phyloP scores from a whole-genome alignment of 2,888 invertebrate species.

The Drosophila lutescens region DNA sequence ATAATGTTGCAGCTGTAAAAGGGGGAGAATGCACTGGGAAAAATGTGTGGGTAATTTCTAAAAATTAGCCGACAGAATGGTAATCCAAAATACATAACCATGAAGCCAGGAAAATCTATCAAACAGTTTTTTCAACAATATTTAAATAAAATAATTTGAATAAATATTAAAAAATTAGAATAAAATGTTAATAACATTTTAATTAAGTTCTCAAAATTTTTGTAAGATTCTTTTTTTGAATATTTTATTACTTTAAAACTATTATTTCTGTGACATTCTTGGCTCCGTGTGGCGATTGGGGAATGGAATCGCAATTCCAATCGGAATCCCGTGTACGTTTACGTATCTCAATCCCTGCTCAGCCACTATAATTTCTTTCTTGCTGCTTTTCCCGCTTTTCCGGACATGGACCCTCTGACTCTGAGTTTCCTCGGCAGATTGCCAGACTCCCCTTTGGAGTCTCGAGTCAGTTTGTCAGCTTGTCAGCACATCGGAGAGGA shows the following conservation, averaged over 20 bases:
- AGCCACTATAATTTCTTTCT: conserved; percentile 50
- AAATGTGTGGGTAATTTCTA: not conserved
- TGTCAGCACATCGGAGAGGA: conserved; percentile 67
- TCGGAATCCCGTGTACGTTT: conserved; percentile 37
- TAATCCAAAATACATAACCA: too few species aligned
- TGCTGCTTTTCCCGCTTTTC: conserved; percentile 17
- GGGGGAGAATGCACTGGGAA: not conserved
- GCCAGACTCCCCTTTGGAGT: conserved; percentile 53
- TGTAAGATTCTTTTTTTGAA: too few species aligned
- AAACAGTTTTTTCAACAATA: too few species aligned
- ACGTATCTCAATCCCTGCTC: conserved; percentile 55
- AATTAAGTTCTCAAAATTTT: too few species aligned
- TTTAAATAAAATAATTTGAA: too few species aligned
- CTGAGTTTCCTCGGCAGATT: conserved; percentile 58
- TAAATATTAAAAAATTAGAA: too few species aligned
- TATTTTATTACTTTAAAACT: too few species aligned
- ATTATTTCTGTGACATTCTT: conserved; percentile 3
- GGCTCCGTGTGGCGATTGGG: conserved; percentile 7
- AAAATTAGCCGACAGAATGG: too few species aligned
- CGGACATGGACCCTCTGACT: conserved; percentile 13
- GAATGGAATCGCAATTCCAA: conserved; percentile 45
- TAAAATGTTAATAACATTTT: too few species aligned
- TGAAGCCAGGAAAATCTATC: too few species aligned
- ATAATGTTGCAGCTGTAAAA: conserved; percentile 28
- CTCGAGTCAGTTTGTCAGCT: conserved; percentile 76